Evolutionary conservation across 2,888 invertebrate species (phyloP).

Genomic region (Seira ritae): DNA sequence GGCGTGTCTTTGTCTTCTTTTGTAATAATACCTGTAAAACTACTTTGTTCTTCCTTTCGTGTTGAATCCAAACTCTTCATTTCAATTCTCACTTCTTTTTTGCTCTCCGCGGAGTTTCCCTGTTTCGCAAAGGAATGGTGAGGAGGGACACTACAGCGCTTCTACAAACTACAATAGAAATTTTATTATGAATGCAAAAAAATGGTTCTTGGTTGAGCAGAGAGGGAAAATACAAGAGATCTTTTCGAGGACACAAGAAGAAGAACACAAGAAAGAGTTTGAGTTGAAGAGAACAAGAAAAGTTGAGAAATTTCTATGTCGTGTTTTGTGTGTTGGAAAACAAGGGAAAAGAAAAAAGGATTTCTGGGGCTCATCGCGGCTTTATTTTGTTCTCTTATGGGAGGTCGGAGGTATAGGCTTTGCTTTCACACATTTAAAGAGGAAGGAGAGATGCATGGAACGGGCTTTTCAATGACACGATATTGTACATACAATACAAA

Average conservation of each 20-base stretch:
- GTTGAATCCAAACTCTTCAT: too few species aligned
- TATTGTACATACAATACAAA: too few species aligned
- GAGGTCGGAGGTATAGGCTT: neutral
- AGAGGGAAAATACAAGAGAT: too few species aligned
- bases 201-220: too few species aligned
- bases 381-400: too few species aligned
- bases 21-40: conserved; percentile 13
- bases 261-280: too few species aligned
- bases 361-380: conserved; percentile 22
- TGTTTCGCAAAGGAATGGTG: neutral
- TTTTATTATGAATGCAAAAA: too few species aligned
- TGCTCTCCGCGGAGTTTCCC: neutral
- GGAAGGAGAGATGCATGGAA: neutral
- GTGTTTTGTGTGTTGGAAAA: conserved; percentile 40
- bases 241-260: conserved; percentile 25
- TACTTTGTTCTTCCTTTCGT: too few species aligned
- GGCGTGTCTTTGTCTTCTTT: conserved; percentile 13
- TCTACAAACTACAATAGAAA: neutral
- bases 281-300: conserved; percentile 42
- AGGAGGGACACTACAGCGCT: neutral
- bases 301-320: conserved; percentile 56
- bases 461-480: too few species aligned
- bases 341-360: conserved; percentile 31
- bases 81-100: neutral
- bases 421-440: neutral